Evolutionary conservation across 2,113 vertebrate species (phyloP), one percentile per base, ranked within the genome.

Genomic region (Cyprinus carpio): DNA sequence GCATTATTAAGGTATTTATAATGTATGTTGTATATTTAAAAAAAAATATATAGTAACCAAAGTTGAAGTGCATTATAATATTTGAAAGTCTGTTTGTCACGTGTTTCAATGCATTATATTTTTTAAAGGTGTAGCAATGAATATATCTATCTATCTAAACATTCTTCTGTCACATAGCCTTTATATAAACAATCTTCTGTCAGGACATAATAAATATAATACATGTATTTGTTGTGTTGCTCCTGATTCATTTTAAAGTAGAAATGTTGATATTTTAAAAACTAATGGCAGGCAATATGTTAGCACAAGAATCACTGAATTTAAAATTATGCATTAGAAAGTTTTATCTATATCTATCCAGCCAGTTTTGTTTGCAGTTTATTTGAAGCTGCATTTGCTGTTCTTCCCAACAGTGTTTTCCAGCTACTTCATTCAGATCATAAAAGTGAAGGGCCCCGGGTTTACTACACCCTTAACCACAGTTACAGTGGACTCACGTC

Each of bases 401-500:
- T 92, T 86, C 94, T 91, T 91, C 88, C 91, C 88, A 90, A 79
- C 56, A 29, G 69, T 81, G 60, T 77, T 86, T 78, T 77, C 11
- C 86, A 76, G 92, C 91, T 92, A 90, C 90, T 93, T 94, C 94
- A 93, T 91, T 93, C 91, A 74, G 84, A 93, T 93, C 91, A 94
- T 90, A 91, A 95, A 94, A 92, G 90, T 89, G 83, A 89, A 90
- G 86, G 91, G 90, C 93, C 90, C 87, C 87, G 90, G 87, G 76
- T 93, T 95, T 95, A 93, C 92, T 91, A 92, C 90, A 90, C 93
- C 90, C 90, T 85, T 88, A 83, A 90, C 92, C 93, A 49, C 91
- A 89, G 89, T 93, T 93, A 92, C 92, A 91, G 91, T 75, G 84
- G 90, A 92, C 92, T 94, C 88, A 90, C 91, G 93, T 94, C 91